These are phyloP conservation scores for Myotis lucifugus DNA, from an alignment of 2,113 vertebrate species.

Conservation along the genomic window DNA sequence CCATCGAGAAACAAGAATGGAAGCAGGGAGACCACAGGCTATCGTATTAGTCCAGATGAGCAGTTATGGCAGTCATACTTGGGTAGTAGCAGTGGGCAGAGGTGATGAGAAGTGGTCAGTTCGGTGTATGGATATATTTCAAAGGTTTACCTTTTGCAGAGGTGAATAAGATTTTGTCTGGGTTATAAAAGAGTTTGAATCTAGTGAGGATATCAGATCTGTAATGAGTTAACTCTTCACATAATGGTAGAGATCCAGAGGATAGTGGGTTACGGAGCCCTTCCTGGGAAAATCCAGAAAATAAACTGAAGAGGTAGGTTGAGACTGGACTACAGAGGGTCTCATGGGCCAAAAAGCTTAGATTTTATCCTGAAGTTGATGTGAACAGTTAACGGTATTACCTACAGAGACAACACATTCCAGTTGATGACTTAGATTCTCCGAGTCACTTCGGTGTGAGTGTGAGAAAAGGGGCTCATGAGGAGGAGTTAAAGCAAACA, in stretches of 20 bases:
- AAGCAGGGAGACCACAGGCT: not conserved
- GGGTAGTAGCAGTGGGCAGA: not conserved
- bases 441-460: not conserved
- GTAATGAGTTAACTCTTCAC: not conserved
- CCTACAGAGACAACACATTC: not conserved
- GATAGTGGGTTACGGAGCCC: not conserved
- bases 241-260: not conserved
- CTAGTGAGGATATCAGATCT: not conserved
- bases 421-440: not conserved
- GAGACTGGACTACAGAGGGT: not conserved
- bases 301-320: not conserved
- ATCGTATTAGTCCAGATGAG: accelerated
- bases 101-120: not conserved
- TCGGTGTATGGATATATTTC: not conserved
- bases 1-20: not conserved
- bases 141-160: not conserved
- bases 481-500: not conserved
- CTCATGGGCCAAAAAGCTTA: not conserved
- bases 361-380: not conserved
- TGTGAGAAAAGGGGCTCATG: not conserved
- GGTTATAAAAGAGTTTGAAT: not conserved
- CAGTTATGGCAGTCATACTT: not conserved
- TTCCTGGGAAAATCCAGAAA: not conserved
- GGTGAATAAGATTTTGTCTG: not conserved
- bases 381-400: not conserved